Base-by-base conservation (phyloP, 2,888 invertebrate species). In the Meteorus colon region DNA sequence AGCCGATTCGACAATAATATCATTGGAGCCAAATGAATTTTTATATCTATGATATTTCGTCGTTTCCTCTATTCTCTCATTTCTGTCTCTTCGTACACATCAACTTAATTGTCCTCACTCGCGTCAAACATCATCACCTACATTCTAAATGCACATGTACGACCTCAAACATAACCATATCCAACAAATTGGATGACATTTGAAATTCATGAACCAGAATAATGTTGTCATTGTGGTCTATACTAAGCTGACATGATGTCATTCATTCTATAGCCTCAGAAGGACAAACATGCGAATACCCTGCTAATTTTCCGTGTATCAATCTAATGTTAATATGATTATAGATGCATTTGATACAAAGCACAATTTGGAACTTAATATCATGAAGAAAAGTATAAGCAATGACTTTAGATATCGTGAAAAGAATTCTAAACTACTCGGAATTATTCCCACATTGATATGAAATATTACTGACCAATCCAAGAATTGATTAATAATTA, bases 141-240 rank as follows among this genome's bases (percentile, higher is more conserved):
- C 48, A 48, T n/a, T 41, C 41, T 41, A 41, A 41, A 48, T 48
- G n/a, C 48, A 48, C 48, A n/a, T n/a, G 14, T n/a, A n/a, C n/a
- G n/a, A 48, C 48, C 48, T 1, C 48, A 48, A 48, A 48, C 48
- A 48, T 48, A 48, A 48, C 48, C 48, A n/a, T 48, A 48, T 48
- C 48, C n/a, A 48, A n/a, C n/a, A n/a, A 48, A 48, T 48, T 48
- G 48, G n/a, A 48, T 48, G 48, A 48, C 48, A 55, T 55, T 55
- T 55, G 19, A 24, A 55, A n/a, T 48, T 48, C 48, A 48, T 48
- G 48, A 48, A n/a, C 48, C 48, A 48, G 16, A 48, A 48, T 48
- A 48, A 48, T 48, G 48, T 48, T n/a, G 48, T 48, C 48, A 48
- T 48, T 48, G 48, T 2, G 48, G 48, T 48, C 48, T 48, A 48